These are phyloP conservation scores for Corella eumyota DNA, from an alignment of 23 tunicate species.

Conservation along the genomic window DNA sequence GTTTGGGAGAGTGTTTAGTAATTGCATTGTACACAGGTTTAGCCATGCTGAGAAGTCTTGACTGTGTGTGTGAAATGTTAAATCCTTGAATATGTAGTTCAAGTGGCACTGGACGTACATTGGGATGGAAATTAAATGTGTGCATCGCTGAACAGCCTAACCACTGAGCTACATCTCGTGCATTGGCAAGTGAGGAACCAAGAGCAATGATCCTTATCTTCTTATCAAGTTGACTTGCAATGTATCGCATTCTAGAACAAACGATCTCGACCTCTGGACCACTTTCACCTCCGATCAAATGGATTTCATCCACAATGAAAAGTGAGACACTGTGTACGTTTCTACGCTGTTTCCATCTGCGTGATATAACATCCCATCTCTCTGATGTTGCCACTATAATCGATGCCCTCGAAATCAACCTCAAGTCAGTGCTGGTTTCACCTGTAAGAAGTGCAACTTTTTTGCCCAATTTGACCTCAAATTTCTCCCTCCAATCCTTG, in stretches of 20 bases:
- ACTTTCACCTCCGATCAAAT: constrained; percentile 88
- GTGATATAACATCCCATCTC: constrained; percentile 97
- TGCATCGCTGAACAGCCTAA: constrained; percentile 79
- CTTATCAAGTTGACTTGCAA: constrained; percentile 87
- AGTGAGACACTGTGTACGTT: constrained; percentile 86
- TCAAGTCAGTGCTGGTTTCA: constrained; percentile 90
- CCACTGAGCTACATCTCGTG: constrained; percentile 96
- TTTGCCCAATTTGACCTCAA: constrained; percentile 57
- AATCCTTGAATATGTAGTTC: constrained; percentile 97
- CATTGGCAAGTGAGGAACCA: constrained; percentile 94
- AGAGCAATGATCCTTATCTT: constrained; percentile 80
- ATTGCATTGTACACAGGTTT: constrained; percentile 97
- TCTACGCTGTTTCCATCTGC: constrained; percentile 93
- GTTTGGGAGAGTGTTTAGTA: constrained; percentile 66
- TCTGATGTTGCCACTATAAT: constrained; percentile 88
- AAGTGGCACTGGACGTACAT: constrained; percentile 89
- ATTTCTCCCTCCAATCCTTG: constrained; percentile 83
- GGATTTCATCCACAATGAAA: constrained; percentile 94
- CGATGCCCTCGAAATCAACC: constrained; percentile 57
- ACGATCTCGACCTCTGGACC: constrained; percentile 98
- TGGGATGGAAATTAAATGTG: constrained; percentile 94
- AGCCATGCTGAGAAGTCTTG: constrained; percentile 84
- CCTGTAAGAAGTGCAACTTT: constrained; percentile 77
- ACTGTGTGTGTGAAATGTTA: constrained; percentile 82
- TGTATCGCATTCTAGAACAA: constrained; percentile 95